These are phyloP conservation scores for Melozone crissalis DNA, from an alignment of 2,113 vertebrate genomes.

Conservation along the genomic window DNA sequence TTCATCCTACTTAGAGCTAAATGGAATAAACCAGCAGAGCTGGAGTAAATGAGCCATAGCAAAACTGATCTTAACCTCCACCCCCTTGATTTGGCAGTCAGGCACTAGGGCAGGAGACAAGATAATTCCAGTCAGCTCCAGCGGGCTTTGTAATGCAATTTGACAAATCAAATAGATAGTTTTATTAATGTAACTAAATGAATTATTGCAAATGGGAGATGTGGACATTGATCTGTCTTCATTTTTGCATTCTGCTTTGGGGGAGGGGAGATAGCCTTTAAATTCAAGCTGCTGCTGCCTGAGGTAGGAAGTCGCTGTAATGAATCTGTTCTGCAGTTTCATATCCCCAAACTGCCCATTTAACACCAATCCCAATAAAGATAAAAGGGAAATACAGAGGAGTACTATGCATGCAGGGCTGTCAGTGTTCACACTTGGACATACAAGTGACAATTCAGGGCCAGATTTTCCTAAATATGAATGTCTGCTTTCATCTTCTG, in stretches of 20 bases:
- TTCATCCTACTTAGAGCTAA: conserved; percentile 32
- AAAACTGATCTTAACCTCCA: conserved; percentile 49
- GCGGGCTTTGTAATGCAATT: conserved; percentile 9
- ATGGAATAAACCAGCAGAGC: conserved; percentile 29
- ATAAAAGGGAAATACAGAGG: not conserved
- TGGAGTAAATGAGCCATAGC: conserved; percentile 43
- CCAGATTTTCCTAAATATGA: not conserved
- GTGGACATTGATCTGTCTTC: conserved; percentile 52
- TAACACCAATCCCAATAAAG: not conserved
- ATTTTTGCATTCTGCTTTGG: not conserved
- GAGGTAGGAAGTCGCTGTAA: not conserved
- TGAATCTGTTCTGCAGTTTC: not conserved
- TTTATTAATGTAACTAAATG: conserved; percentile 51
- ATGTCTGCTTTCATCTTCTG: not conserved
- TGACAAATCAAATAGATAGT: conserved; percentile 38
- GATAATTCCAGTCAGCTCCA: conserved; percentile 41
- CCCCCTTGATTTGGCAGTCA: conserved; percentile 19
- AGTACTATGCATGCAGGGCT: not conserved
- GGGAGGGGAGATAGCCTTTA: not conserved
- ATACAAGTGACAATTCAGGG: not conserved
- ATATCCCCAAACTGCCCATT: not conserved
- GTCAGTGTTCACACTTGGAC: not conserved
- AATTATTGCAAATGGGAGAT: conserved; percentile 44
- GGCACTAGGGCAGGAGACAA: not conserved
- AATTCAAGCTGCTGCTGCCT: conserved; percentile 1